Percentiles rank a stretch among this genome's conserved stretches.
Evolutionary conservation across 2,888 invertebrate species (phyloP).

Genomic region (Listrodromus nycthemerus): DNA sequence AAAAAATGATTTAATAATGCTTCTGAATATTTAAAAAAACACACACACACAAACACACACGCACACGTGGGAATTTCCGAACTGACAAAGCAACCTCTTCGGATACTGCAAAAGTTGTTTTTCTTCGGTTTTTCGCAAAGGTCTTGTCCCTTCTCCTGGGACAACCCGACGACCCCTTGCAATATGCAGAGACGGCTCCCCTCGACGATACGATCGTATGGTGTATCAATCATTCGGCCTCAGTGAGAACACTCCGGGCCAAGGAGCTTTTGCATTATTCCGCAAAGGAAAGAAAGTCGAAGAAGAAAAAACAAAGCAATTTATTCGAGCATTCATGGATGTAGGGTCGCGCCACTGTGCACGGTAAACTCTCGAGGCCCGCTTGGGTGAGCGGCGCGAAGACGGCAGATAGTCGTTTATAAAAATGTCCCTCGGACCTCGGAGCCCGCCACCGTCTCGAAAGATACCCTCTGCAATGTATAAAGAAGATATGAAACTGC

Average conservation of each 20-base stretch:
- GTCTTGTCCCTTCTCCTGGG: not conserved
- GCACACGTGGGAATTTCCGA: not conserved
- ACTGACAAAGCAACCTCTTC: not conserved
- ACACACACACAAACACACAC: too few species aligned
- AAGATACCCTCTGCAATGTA: conserved; percentile 27
- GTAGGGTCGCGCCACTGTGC: not conserved
- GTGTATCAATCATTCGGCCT: conserved; percentile 62
- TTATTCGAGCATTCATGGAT: conserved; percentile 58
- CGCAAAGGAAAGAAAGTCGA: conserved; percentile 10
- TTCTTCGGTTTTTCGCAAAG: not conserved
- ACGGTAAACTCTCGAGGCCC: conserved; percentile 28
- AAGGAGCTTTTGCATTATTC: conserved; percentile 53
- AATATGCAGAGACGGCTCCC: conserved; percentile 9
- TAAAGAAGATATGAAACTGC: conserved; percentile 41
- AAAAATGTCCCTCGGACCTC: conserved; percentile 50
- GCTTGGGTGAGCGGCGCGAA: conserved; percentile 13
- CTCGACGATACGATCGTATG: conserved; percentile 46
- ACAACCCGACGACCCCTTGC: too few species aligned
- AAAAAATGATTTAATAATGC: not conserved
- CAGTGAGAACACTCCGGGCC: conserved; percentile 36
- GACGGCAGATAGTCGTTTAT: conserved; percentile 48
- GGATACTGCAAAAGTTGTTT: not conserved
- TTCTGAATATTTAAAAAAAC: not conserved
- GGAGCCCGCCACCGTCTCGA: not conserved
- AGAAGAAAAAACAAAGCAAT: conserved; percentile 44